These are phyloP conservation scores for Fragum fragum DNA, from an alignment of 2,888 invertebrate genomes.

Conservation along the genomic window DNA sequence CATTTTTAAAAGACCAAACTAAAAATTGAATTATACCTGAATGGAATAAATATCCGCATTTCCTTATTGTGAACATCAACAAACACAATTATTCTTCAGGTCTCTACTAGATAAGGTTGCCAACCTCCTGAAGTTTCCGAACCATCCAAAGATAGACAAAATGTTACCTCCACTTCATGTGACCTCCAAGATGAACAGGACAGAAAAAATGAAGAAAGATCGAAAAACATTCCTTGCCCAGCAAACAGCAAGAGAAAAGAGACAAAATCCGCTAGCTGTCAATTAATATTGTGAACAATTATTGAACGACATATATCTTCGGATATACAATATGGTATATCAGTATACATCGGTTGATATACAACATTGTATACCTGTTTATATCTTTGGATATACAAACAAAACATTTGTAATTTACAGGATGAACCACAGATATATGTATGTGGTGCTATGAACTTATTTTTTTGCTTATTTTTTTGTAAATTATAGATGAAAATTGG, in stretches of 20 bases:
- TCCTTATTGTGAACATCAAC: too few species aligned
- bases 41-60: too few species aligned
- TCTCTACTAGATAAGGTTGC: constrained; percentile 79
- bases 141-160: constrained; percentile 83
- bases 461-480: not conserved
- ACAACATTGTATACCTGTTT: too few species aligned
- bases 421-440: not conserved
- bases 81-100: constrained; percentile 63
- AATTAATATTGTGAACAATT: not conserved
- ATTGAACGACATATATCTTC: too few species aligned
- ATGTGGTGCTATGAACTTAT: not conserved
- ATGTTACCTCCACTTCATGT: constrained; percentile 82
- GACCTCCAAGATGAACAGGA: constrained; percentile 59
- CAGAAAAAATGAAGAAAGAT: constrained; percentile 61
- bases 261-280: constrained; percentile 28
- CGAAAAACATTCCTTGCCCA: constrained; percentile 51
- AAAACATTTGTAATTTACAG: too few species aligned
- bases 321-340: too few species aligned
- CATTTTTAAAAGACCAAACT: too few species aligned
- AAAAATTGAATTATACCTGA: too few species aligned
- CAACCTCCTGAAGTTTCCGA: constrained; percentile 83
- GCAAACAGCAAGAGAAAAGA: constrained; percentile 54
- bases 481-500: not conserved
- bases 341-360: too few species aligned
- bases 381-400: too few species aligned